These are phyloP conservation scores for Drosophila lini DNA, from an alignment of 1,140 invertebrate genomes.

Conservation along the genomic window DNA sequence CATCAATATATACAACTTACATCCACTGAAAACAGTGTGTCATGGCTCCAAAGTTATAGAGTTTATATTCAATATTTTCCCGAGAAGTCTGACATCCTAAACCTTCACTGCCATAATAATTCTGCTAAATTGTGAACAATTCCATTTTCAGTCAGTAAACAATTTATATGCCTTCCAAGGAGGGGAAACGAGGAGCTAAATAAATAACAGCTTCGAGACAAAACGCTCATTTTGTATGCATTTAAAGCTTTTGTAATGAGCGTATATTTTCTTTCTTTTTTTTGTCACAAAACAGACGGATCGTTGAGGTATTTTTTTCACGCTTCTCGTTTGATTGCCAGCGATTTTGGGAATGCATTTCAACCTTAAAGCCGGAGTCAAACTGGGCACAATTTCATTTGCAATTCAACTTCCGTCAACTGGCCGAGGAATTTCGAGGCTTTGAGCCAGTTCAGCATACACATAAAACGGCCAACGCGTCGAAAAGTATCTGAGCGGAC, in stretches of 20 bases:
- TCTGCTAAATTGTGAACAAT: conserved; percentile 10
- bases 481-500: conserved; percentile 24
- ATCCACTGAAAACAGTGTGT: conserved; percentile 1
- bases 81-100: conserved; percentile 25
- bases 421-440: conserved; percentile 64
- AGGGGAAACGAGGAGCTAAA: conserved; percentile 24
- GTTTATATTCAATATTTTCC: conserved; percentile 12
- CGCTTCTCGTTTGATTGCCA: conserved; percentile 49
- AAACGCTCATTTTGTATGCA: conserved; percentile 74
- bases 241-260: conserved; percentile 76
- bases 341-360: conserved; percentile 61
- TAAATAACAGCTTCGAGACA: conserved; percentile 61
- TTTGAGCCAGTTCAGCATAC: conserved; percentile 54
- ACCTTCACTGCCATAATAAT: conserved; percentile 19
- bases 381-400: conserved; percentile 64
- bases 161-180: conserved; percentile 60
- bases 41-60: neutral
- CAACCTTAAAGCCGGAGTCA: conserved; percentile 34
- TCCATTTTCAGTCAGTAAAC: conserved; percentile 39
- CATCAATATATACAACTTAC: neutral
- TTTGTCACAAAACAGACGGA: neutral
- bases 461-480: conserved; percentile 24
- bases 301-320: conserved; percentile 28
- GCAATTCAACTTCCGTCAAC: conserved; percentile 82
- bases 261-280: conserved; percentile 6